A percentile compares a stretch with the other conserved stretches of the same genome.
These are phyloP conservation scores for Elephas maximus DNA, from an alignment of 2,113 vertebrate species.

Conservation along the genomic window DNA sequence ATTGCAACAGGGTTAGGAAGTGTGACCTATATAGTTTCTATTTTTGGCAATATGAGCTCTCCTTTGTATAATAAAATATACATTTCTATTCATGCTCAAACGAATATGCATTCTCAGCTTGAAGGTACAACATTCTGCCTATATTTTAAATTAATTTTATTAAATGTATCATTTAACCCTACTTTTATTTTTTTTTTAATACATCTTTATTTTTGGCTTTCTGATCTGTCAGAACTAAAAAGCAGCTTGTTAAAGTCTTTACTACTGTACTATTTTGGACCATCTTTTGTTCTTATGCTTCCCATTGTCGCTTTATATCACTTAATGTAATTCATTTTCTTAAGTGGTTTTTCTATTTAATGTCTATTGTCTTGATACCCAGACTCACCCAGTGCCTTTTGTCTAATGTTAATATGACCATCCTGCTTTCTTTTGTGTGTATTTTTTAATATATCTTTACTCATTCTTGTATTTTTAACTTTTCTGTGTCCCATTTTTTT, in stretches of 20 bases:
- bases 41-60: neutral
- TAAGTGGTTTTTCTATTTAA: conserved; percentile 3
- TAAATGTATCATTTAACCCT: conserved; percentile 19
- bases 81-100: neutral
- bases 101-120: neutral
- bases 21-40: neutral
- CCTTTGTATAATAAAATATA: neutral
- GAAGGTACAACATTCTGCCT: neutral
- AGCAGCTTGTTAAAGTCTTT: neutral
- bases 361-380: neutral
- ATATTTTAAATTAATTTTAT: neutral
- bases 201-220: conserved; percentile 11
- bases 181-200: too few species aligned
- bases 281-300: neutral
- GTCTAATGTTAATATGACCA: neutral
- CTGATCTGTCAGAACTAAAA: conserved; percentile 12
- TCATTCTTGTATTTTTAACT: neutral
- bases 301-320: neutral
- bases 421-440: conserved; percentile 7
- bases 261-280: neutral
- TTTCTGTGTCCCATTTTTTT: neutral
- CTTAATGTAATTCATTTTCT: conserved; percentile 17
- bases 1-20: neutral
- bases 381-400: neutral
- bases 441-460: neutral